These are phyloP conservation scores for Macropus fuliginosus DNA, from an alignment of 2,797 vertebrate genomes.

Conservation along the genomic window DNA sequence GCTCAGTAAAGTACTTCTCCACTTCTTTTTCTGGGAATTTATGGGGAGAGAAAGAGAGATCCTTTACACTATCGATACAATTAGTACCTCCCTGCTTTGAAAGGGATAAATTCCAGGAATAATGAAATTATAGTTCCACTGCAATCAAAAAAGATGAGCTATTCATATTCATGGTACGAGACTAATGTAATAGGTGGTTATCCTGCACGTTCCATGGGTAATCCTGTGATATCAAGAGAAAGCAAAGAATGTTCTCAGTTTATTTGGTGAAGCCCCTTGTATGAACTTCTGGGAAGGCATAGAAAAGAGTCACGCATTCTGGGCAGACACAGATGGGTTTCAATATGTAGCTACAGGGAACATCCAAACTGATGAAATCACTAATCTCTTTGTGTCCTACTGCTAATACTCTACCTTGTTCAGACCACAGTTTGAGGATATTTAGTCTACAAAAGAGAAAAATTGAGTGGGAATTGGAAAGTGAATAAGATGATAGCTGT, in stretches of 20 bases:
- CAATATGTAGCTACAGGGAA: not conserved
- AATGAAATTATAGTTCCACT: not conserved
- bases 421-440: not conserved
- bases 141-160: not conserved
- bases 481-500: not conserved
- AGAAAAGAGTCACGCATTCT: not conserved
- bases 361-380: not conserved
- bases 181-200: not conserved
- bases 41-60: not conserved
- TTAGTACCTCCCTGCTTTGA: not conserved
- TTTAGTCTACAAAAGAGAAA: not conserved
- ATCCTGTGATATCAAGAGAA: not conserved
- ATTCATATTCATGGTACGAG: not conserved
- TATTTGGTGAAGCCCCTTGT: not conserved
- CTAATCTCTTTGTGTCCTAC: not conserved
- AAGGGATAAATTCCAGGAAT: not conserved
- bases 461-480: not conserved
- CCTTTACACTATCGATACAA: not conserved
- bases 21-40: too few relatives aligned
- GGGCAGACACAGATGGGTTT: not conserved
- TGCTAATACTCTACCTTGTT: not conserved
- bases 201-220: too few relatives aligned
- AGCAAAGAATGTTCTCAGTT: not conserved
- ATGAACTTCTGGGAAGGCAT: not conserved
- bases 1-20: too few relatives aligned